These are phyloP conservation scores for Boulengeromyrus knoepffleri DNA, from an alignment of 2,113 vertebrate genomes.

Conservation along the genomic window DNA sequence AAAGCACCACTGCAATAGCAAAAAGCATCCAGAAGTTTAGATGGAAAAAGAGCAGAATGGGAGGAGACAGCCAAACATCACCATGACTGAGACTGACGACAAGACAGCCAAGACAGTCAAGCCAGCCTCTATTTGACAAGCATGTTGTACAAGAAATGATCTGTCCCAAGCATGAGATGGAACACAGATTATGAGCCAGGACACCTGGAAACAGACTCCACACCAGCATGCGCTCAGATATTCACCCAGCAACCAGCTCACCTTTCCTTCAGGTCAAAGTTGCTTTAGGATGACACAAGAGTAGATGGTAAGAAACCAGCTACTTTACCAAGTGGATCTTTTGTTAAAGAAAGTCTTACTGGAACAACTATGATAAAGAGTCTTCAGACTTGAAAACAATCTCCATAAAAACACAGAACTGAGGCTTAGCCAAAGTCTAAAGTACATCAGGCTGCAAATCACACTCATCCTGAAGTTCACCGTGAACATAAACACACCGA, in stretches of 20 bases:
- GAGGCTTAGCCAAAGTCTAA: not conserved
- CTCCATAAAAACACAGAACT: not conserved
- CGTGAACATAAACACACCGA: not conserved
- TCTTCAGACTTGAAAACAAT: not conserved
- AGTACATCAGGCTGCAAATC: not conserved
- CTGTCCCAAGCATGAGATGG: not conserved
- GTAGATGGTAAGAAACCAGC: conserved; percentile 15
- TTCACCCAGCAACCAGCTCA: conserved; percentile 50
- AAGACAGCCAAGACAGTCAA: not conserved
- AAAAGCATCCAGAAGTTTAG: not conserved
- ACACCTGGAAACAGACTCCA: not conserved
- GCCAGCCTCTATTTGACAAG: not conserved
- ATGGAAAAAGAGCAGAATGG: not conserved
- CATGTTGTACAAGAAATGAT: not conserved
- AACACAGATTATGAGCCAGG: not conserved
- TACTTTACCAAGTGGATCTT: not conserved
- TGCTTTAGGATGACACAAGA: conserved; percentile 63
- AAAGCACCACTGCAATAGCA: not conserved
- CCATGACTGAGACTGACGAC: not conserved
- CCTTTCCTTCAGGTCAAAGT: conserved; percentile 76
- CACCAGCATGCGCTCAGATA: not conserved
- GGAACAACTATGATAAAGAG: not conserved
- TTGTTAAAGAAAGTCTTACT: not conserved
- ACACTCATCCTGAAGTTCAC: not conserved
- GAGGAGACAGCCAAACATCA: not conserved